Evolutionary conservation across 2,113 vertebrate genomes (phyloP).

Genomic region (Terrapene triunguis): DNA sequence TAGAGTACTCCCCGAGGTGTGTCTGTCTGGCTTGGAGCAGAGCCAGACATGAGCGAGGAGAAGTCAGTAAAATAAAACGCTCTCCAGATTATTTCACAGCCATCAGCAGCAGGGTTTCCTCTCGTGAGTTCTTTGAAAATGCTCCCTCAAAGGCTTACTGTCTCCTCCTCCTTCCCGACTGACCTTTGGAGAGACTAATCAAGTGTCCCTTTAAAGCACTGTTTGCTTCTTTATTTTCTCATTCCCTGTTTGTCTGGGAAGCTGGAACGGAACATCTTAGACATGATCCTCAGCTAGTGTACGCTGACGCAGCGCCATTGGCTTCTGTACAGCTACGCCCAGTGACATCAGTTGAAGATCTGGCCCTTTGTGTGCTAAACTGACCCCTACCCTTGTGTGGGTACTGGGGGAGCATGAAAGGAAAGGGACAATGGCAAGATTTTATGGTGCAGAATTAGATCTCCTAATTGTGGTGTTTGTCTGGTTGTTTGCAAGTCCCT

Average conservation of each 20-base stretch:
- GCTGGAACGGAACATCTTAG: neutral
- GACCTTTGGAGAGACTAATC: constrained; percentile 1
- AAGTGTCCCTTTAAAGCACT: neutral
- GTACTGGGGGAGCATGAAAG: neutral
- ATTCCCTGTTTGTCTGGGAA: neutral
- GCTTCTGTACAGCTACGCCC: neutral
- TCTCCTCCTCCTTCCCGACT: constrained; percentile 19
- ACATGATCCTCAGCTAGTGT: neutral
- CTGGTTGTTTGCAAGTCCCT: neutral
- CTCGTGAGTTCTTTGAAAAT: constrained; percentile 28
- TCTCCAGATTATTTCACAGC: neutral
- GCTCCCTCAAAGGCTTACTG: constrained; percentile 25
- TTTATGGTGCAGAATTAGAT: neutral
- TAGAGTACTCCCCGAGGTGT: constrained; percentile 16
- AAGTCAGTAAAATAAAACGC: constrained; percentile 16
- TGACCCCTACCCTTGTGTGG: neutral
- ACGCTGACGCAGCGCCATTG: rapidly evolving
- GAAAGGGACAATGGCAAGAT: neutral
- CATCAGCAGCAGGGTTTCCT: neutral
- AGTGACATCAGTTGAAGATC: rapidly evolving
- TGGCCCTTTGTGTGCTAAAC: neutral
- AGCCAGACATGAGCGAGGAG: constrained; percentile 37
- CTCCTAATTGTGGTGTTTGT: neutral
- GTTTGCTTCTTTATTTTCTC: neutral
- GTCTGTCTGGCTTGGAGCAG: constrained; percentile 20